These are phyloP conservation scores for Tenebrio molitor DNA, from an alignment of 1,140 invertebrate genomes.

Conservation along the genomic window DNA sequence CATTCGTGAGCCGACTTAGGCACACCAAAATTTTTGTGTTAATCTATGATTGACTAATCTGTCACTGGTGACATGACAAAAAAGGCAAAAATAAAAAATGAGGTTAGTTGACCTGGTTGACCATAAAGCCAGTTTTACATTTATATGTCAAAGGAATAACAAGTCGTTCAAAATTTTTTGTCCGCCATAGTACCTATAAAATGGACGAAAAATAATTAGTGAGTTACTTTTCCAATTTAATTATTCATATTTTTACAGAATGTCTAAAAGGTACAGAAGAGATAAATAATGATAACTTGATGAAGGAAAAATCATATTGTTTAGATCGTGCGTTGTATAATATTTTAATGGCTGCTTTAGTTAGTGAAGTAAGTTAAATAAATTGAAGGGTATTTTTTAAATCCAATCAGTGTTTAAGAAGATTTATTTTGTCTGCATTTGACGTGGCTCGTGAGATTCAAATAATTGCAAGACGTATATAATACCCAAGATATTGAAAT, in stretches of 20 bases:
- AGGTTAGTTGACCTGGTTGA: no score
- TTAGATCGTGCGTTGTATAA: conserved; percentile 63
- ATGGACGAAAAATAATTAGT: no score
- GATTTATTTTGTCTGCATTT: conserved; percentile 89
- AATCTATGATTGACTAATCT: no score
- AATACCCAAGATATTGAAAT: conserved; percentile 85
- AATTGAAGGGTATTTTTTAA: conserved; percentile 53
- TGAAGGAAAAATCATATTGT: conserved; percentile 58
- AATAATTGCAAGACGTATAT: conserved; percentile 86
- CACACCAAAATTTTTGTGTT: no score
- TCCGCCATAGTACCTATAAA: no score
- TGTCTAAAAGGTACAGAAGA: conserved; percentile 54
- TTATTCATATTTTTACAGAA: conserved; percentile 42
- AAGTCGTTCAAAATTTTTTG: no score
- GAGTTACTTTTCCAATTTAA: no score
- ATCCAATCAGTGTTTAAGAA: conserved; percentile 79
- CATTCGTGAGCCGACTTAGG: no score
- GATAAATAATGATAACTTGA: conserved; percentile 55
- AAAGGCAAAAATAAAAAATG: no score
- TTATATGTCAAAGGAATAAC: no score
- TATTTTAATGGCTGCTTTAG: conserved; percentile 65
- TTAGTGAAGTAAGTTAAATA: conserved; percentile 69
- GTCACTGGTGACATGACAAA: no score
- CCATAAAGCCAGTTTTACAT: no score
- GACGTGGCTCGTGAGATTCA: conserved; percentile 91